Evolutionary conservation across 2,888 invertebrate genomes (phyloP), one percentile per base, ranked within the genome.

Genomic region (Drosophila niveifrons): DNA sequence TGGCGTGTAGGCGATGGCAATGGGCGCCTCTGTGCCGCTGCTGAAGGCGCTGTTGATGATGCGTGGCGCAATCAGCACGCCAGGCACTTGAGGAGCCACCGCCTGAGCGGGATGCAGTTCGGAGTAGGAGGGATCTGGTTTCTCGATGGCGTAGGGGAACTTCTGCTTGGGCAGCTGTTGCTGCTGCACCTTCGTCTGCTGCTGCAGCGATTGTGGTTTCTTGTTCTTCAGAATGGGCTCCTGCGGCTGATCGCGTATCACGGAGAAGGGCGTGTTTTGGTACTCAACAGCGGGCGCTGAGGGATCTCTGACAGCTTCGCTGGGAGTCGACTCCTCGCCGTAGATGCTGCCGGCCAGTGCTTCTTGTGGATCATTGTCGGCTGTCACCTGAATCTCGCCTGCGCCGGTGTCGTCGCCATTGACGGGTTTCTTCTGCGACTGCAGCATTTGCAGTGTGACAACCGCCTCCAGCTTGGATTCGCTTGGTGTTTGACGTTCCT

Each of bases 381-480:
- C 78, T 9, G 83, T 89, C 13, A 90, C 90, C 66, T 90, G 88
- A 36, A 88, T 90, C 55, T 89, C 90, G 0, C 85, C 89, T 0
- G 90, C 87, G 0, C 89, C 86, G 7, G 84, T 89, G 8, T 92
- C 91, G 7, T 91, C 92, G 6, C 90, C 90, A 3, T 86, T 82
- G 0, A 78, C 50, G 0, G 90, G 69, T 51, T 93, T 90, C 66
- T 93, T 91, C 80, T 94, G 93, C 0, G 94, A 93, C 83, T 95
- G 95, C 48, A 95, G 93, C 95, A 95, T 95, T 91, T 95, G 95
- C 34, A 95, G 89, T 0, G 95, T 95, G 10, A 95, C 94, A 0
- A 95, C 94, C 0, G 94, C 93, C 28, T 94, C 93, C 4, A 94
- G 91, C 43, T 91, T 92, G 2, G 87, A 62, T 28, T 90, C 90